Evolutionary conservation across 2,888 invertebrate genomes (phyloP).

Genomic region (Mimumesa dahlbomi): DNA sequence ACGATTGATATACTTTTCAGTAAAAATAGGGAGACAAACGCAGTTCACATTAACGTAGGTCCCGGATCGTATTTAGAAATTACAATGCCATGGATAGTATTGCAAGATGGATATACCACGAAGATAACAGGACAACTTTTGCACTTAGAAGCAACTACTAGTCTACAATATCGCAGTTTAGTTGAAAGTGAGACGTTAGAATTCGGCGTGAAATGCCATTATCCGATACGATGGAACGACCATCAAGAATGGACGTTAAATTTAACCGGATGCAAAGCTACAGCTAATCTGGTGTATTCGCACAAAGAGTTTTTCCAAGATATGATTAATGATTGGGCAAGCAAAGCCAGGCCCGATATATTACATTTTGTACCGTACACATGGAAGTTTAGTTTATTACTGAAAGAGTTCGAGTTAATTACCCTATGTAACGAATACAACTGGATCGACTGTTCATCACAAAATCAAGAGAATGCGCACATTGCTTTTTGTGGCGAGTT

Average conservation of each 20-base stretch:
- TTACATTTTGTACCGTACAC: conserved; percentile 98
- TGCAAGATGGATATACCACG: conserved; percentile 93
- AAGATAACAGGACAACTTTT: conserved; percentile 96
- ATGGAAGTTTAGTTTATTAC: conserved; percentile 93
- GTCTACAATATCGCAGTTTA: conserved; percentile 94
- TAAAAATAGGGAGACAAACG: conserved; percentile 97
- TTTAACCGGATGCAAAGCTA: conserved; percentile 96
- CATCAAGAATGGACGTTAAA: conserved; percentile 97
- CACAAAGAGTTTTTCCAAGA: conserved; percentile 97
- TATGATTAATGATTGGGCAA: conserved; percentile 97
- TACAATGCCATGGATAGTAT: conserved; percentile 96
- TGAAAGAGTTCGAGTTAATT: conserved; percentile 97
- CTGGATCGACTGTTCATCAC: conserved; percentile 99
- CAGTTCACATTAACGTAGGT: conserved; percentile 96
- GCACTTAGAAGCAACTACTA: conserved; percentile 97
- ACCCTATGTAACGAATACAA: conserved; percentile 97
- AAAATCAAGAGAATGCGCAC: conserved; percentile 96
- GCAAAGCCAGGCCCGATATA: conserved; percentile 95
- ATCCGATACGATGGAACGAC: conserved; percentile 97
- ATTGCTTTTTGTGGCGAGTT: conserved; percentile 96
- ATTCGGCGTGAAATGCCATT: conserved; percentile 93
- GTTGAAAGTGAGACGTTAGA: conserved; percentile 97
- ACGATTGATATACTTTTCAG: conserved; percentile 98
- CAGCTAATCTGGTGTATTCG: conserved; percentile 94
- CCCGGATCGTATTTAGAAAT: conserved; percentile 98